Conservation (phyloP, 2,888 invertebrate species). For the Sinotaia quadrata region DNA sequence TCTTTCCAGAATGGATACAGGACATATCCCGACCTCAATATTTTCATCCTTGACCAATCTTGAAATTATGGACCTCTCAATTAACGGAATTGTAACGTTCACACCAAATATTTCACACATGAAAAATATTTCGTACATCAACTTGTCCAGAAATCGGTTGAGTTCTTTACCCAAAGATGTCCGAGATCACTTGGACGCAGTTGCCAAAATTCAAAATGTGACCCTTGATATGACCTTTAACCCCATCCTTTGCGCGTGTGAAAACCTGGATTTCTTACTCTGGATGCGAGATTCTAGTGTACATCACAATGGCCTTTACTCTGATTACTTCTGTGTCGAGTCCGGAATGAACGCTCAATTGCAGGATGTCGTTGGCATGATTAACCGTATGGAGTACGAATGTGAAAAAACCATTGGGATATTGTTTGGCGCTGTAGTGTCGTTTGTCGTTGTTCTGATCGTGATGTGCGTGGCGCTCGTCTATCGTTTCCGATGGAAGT, state of each 20-base stretch:
- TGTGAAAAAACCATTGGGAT: conserved; percentile 22
- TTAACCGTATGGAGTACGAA: conserved; percentile 5
- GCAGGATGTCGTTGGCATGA: background rate
- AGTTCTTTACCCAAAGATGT: conserved; percentile 8
- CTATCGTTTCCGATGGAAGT: conserved; percentile 36
- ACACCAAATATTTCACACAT: conserved; percentile 18
- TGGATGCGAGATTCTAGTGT: conserved; percentile 27
- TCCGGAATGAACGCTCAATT: background rate
- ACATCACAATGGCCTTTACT: conserved; percentile 10
- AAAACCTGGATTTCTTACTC: conserved; percentile 29
- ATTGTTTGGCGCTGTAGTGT: conserved; percentile 21
- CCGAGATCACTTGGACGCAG: conserved; percentile 11
- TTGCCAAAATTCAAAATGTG: conserved; percentile 1
- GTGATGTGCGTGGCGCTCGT: conserved; percentile 21
- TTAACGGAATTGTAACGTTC: conserved; percentile 22
- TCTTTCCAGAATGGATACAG: conserved; percentile 26
- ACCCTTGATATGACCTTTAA: conserved; percentile 28
- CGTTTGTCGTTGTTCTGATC: conserved; percentile 3
- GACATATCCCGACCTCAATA: background rate
- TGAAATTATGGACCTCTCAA: conserved; percentile 18
- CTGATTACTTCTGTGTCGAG: conserved; percentile 25
- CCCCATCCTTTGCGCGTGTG: conserved; percentile 32
- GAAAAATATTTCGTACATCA: conserved; percentile 19
- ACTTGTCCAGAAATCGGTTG: conserved; percentile 27
- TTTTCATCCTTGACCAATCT: conserved; percentile 16